phyloP scores from a whole-genome alignment of 2,113 vertebrate genomes.

The Trinectes maculatus region DNA sequence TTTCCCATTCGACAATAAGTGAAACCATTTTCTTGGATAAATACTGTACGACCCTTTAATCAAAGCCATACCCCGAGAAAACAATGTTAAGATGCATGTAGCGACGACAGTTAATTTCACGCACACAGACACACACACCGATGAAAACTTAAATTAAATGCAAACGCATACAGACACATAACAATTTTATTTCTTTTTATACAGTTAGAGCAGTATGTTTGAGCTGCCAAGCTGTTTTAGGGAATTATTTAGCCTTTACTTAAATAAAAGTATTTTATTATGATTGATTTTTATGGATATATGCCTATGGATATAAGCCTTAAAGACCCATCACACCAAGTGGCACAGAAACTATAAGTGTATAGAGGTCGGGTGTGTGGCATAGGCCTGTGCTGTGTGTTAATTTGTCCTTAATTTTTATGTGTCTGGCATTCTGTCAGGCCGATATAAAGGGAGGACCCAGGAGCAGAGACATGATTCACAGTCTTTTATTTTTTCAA shows the following conservation, averaged over 20 bases:
- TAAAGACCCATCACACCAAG: too few species aligned
- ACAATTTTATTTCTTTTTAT: too few species aligned
- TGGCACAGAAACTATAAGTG: too few species aligned
- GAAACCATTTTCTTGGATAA: conserved; percentile 67
- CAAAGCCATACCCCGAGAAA: conserved; percentile 50
- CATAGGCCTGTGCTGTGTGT: conserved; percentile 24
- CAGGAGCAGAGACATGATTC: too few species aligned
- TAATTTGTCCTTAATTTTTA: conserved; percentile 17
- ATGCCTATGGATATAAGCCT: too few species aligned
- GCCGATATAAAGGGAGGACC: too few species aligned
- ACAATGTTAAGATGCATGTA: conserved; percentile 33
- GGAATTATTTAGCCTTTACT: too few species aligned
- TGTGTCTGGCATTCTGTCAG: conserved; percentile 21
- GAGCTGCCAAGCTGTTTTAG: too few species aligned
- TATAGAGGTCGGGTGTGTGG: conserved; percentile 23
- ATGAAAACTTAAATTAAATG: not conserved
- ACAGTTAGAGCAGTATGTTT: too few species aligned
- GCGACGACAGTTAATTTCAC: not conserved
- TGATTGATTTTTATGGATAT: too few species aligned
- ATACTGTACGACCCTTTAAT: conserved; percentile 66
- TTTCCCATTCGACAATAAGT: conserved; percentile 74
- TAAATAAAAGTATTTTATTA: too few species aligned
- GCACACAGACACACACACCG: conserved; percentile 11
- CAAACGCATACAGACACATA: not conserved
- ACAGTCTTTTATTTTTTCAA: too few species aligned